phyloP scores from a whole-genome alignment of 2,113 vertebrate species.

The Prionailurus bengalensis region DNA sequence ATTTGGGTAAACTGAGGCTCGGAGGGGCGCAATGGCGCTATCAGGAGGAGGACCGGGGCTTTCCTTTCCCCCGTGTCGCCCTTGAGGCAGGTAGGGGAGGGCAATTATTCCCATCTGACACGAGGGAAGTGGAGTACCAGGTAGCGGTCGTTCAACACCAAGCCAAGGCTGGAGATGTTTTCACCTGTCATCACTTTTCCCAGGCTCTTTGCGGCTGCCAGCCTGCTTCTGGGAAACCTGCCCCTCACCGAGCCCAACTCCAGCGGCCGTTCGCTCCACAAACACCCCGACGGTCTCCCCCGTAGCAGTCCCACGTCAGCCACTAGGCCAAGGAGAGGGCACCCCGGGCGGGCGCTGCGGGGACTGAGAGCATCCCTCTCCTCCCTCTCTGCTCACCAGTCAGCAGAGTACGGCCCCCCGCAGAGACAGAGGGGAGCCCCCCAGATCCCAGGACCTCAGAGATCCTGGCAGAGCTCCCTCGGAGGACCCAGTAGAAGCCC shows the following conservation, averaged over 20 bases:
- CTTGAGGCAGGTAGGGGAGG: neutral
- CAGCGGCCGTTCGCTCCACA: neutral
- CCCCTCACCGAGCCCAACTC: too few species aligned
- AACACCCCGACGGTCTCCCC: too few species aligned
- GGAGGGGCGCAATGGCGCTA: rapidly evolving
- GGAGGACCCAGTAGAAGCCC: neutral
- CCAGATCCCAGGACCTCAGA: neutral
- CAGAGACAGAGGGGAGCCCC: neutral
- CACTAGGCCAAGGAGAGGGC: neutral
- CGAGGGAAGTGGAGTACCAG: neutral
- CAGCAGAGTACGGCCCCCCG: rapidly evolving
- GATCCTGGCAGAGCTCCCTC: neutral
- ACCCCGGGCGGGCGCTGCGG: neutral
- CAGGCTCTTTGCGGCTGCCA: neutral
- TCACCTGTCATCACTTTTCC: neutral
- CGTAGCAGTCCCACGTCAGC: rapidly evolving
- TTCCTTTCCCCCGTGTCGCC: rapidly evolving
- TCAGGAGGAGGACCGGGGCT: neutral
- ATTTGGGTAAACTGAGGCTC: conserved; percentile 24
- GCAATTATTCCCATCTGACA: neutral
- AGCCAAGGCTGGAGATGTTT: too few species aligned
- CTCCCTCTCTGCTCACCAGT: neutral
- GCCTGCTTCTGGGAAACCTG: neutral
- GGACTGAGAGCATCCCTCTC: neutral
- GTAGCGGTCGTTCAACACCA: rapidly evolving